These are phyloP conservation scores for Allophyes oxyacanthae DNA, from an alignment of 2,888 invertebrate genomes.

Conservation along the genomic window DNA sequence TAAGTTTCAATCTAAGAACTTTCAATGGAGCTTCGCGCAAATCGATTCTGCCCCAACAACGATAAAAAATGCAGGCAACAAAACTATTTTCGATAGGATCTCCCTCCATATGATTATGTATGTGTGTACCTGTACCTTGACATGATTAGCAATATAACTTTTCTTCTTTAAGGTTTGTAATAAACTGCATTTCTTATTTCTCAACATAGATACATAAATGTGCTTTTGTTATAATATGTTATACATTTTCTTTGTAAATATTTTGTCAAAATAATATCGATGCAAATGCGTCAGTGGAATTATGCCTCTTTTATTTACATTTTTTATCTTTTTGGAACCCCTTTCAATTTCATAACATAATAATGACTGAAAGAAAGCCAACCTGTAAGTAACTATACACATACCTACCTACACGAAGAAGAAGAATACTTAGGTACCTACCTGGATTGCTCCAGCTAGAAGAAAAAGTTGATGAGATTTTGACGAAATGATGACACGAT, in stretches of 20 bases:
- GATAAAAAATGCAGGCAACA: constrained; percentile 6
- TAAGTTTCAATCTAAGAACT: not conserved
- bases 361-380: too few relatives aligned
- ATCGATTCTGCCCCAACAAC: constrained; percentile 1
- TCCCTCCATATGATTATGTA: constrained; percentile 45
- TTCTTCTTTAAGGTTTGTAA: constrained; percentile 57
- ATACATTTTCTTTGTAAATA: constrained; percentile 86
- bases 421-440: too few relatives aligned
- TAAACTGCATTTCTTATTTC: constrained; percentile 81
- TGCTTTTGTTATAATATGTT: constrained; percentile 84
- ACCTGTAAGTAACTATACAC: too few relatives aligned
- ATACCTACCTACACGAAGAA: too few relatives aligned
- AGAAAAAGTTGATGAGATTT: too few relatives aligned
- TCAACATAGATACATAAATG: constrained; percentile 74
- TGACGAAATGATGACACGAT: too few relatives aligned
- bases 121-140: constrained; percentile 33
- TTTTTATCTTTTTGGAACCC: not conserved
- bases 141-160: constrained; percentile 44
- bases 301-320: constrained; percentile 58
- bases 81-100: constrained; percentile 8
- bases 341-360: too few relatives aligned
- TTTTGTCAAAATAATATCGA: constrained; percentile 82
- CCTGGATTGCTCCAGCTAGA: too few relatives aligned
- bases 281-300: constrained; percentile 77
- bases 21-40: constrained; percentile 8